Conservation (phyloP, 92 coral and sea anemone genomes). For the Phenganax marumi region DNA sequence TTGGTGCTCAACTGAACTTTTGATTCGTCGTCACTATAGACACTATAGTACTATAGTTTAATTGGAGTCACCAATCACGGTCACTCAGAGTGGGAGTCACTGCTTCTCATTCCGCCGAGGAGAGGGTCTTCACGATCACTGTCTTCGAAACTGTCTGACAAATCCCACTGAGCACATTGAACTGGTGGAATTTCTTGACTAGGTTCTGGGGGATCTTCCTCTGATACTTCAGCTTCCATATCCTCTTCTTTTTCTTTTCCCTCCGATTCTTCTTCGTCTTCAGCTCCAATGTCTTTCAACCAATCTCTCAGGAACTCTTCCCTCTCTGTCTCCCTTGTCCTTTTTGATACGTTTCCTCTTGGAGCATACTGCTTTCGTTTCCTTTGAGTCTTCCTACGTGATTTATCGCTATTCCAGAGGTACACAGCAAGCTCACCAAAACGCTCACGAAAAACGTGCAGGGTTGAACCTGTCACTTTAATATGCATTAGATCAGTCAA, state of each 20-base stretch:
- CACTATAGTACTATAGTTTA: conserved; percentile 34
- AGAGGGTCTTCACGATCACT: conserved; percentile 59
- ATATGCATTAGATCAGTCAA: conserved; percentile 57
- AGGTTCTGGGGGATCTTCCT: conserved; percentile 45
- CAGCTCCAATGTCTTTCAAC: conserved; percentile 57
- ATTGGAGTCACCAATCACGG: conserved; percentile 35
- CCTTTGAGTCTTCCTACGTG: conserved; percentile 55
- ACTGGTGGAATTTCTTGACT: conserved; percentile 46
- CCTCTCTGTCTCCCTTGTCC: conserved; percentile 61
- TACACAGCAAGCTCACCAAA: conserved; percentile 62
- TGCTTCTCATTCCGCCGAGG: conserved; percentile 64
- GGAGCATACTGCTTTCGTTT: conserved; percentile 62
- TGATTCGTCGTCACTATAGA: conserved; percentile 11
- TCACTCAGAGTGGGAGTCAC: conserved; percentile 40
- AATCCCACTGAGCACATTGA: conserved; percentile 19
- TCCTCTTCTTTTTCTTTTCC: conserved; percentile 51
- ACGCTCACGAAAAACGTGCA: conserved; percentile 54
- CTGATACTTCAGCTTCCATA: conserved; percentile 44
- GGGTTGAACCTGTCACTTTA: conserved; percentile 65
- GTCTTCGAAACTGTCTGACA: conserved; percentile 41
- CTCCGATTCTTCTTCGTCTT: conserved; percentile 51
- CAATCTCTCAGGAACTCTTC: conserved; percentile 61
- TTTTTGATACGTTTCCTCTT: conserved; percentile 56
- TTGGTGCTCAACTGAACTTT: conserved; percentile 25
- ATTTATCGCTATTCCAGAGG: conserved; percentile 59